A percentile compares a stretch with the other conserved stretches of the same genome.
Conservation (phyloP, 2,888 invertebrate species). For the Selenia dentaria region DNA sequence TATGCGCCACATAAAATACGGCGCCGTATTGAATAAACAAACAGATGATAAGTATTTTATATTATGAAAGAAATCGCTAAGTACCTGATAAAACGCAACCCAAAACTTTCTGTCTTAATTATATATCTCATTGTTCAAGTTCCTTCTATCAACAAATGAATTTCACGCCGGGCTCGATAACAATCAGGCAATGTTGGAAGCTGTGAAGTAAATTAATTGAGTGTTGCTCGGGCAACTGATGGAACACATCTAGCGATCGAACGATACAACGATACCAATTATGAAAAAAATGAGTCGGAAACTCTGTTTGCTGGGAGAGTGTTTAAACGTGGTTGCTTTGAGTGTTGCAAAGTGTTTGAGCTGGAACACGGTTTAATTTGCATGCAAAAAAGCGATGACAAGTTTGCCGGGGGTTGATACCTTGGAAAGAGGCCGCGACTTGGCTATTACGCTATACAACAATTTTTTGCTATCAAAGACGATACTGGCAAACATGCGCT, state of each 20-base stretch:
- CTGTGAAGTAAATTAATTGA: constrained; percentile 32
- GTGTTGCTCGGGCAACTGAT: constrained; percentile 25
- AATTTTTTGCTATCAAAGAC: too few relatives aligned
- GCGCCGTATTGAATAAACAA: constrained; percentile 4
- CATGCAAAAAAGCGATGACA: constrained; percentile 60
- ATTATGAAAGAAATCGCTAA: background rate
- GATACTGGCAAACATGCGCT: too few relatives aligned
- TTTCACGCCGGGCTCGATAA: constrained; percentile 14
- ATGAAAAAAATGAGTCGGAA: too few relatives aligned
- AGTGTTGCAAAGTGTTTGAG: constrained; percentile 37
- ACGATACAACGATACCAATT: background rate
- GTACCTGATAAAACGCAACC: background rate
- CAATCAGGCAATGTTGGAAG: constrained; percentile 25
- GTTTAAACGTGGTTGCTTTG: constrained; percentile 9
- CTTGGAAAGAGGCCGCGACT: constrained; percentile 33
- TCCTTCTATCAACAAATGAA: constrained; percentile 7
- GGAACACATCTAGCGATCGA: constrained; percentile 1
- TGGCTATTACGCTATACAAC: too few relatives aligned
- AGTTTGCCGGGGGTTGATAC: constrained; percentile 49
- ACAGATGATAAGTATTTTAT: constrained; percentile 2
- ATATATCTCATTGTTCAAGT: constrained; percentile 12
- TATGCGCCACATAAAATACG: background rate
- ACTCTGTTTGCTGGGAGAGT: background rate
- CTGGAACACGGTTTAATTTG: constrained; percentile 51
- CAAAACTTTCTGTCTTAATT: constrained; percentile 10